Percentiles rank a stretch among this genome's conserved stretches.
phyloP scores from a whole-genome alignment of 1,140 invertebrate species.

The Neotoxoptera formosana region DNA sequence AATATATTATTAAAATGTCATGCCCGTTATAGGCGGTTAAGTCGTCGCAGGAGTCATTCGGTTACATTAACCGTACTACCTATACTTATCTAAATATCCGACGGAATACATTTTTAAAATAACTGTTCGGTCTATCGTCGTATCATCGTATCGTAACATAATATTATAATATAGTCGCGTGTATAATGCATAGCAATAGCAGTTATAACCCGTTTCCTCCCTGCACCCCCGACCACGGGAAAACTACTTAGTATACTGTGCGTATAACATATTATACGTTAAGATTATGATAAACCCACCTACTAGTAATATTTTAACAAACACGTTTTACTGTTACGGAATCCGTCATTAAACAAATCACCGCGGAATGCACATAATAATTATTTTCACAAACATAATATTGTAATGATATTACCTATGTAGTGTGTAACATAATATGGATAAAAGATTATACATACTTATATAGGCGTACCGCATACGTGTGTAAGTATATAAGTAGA shows the following conservation, averaged over 20 bases:
- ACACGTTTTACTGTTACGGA: conserved; percentile 41
- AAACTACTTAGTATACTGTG: background rate
- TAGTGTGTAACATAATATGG: background rate
- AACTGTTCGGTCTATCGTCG: background rate
- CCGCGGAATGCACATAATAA: background rate
- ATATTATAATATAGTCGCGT: background rate
- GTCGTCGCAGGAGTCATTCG: background rate
- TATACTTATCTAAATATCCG: background rate
- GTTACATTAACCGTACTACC: background rate
- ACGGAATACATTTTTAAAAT: background rate
- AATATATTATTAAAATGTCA: background rate
- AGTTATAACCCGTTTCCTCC: background rate
- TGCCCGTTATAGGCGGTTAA: background rate
- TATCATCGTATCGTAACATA: background rate
- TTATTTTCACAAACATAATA: background rate
- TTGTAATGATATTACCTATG: background rate
- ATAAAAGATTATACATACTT: background rate
- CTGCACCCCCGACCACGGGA: background rate
- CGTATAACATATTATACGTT: background rate
- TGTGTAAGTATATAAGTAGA: background rate
- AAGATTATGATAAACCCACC: background rate
- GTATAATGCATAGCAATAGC: background rate
- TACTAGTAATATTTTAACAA: background rate
- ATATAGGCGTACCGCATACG: background rate
- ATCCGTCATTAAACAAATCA: background rate